Conservation (phyloP, 2,113 vertebrate genomes). For the Esox niger region DNA sequence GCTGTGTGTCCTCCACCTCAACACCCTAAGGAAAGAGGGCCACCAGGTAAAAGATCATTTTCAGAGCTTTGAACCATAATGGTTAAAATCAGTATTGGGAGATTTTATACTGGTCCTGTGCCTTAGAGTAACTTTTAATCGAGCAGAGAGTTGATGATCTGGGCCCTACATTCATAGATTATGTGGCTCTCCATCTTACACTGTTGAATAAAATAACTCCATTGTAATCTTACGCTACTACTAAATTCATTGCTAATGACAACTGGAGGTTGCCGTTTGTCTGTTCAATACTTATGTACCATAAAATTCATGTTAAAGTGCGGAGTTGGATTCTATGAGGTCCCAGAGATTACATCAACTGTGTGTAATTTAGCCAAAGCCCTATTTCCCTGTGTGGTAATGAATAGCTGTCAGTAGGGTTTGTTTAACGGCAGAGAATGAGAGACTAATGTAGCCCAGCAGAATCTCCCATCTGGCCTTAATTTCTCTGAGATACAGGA, state of each 20-base stretch:
- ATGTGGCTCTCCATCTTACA: neutral
- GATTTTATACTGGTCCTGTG: too few species aligned
- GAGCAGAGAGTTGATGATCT: neutral
- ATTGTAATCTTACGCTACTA: neutral
- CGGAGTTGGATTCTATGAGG: neutral
- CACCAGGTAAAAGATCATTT: slow-evolving; percentile 57
- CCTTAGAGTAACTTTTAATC: neutral
- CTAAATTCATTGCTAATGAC: neutral
- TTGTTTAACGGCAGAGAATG: neutral
- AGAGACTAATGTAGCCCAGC: slow-evolving; percentile 11
- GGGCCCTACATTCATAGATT: neutral
- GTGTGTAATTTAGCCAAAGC: neutral
- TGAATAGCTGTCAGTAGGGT: slow-evolving; percentile 9
- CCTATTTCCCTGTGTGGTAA: slow-evolving; percentile 12
- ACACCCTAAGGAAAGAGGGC: slow-evolving; percentile 73
- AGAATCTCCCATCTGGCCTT: slow-evolving; percentile 27
- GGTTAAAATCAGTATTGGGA: too few species aligned
- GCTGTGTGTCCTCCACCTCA: slow-evolving; percentile 91
- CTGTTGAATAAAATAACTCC: neutral
- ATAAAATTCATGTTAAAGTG: neutral
- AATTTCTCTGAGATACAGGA: slow-evolving; percentile 32
- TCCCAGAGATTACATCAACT: slow-evolving; percentile 18
- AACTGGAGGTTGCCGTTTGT: neutral
- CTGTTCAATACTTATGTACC: neutral
- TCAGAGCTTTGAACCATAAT: too few species aligned